These are phyloP conservation scores for Ptilodon capucinus DNA, from an alignment of 2,888 invertebrate species.

Conservation along the genomic window DNA sequence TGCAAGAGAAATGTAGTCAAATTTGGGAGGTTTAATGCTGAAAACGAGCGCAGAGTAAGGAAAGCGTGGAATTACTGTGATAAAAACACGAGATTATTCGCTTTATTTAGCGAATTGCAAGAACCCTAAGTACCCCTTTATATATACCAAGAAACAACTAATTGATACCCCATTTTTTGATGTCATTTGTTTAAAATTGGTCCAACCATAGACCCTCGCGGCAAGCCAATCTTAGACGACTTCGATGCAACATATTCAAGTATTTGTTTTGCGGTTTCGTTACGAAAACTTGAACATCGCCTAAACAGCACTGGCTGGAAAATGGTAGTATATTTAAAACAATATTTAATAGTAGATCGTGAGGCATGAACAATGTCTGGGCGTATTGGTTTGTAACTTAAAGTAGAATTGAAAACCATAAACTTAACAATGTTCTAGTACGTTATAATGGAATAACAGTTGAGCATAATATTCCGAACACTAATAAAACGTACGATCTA, in stretches of 20 bases:
- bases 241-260: slow-evolving; percentile 21
- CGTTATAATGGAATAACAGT: slow-evolving; percentile 16
- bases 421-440: slow-evolving; percentile 16
- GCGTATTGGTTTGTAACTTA: slow-evolving; percentile 4
- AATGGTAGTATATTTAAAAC: background rate
- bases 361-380: background rate
- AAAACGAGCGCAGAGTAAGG: slow-evolving; percentile 20
- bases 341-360: background rate
- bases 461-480: slow-evolving; percentile 9
- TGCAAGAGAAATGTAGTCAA: slow-evolving; percentile 20
- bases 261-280: slow-evolving; percentile 14
- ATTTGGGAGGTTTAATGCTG: slow-evolving; percentile 16
- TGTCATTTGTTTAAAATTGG: no score
- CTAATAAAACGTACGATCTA: slow-evolving; percentile 27
- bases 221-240: slow-evolving; percentile 21
- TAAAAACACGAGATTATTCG: slow-evolving; percentile 14
- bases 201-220: slow-evolving; percentile 18
- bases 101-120: background rate
- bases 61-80: slow-evolving; percentile 10
- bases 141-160: no score
- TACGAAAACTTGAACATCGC: slow-evolving; percentile 20
- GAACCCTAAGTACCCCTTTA: no score
- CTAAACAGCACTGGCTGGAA: slow-evolving; percentile 11
- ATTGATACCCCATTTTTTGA: no score
- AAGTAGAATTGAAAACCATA: slow-evolving; percentile 13